Conservation (phyloP, 2,797 vertebrate genomes). For the Zenarchopterus dispar region DNA sequence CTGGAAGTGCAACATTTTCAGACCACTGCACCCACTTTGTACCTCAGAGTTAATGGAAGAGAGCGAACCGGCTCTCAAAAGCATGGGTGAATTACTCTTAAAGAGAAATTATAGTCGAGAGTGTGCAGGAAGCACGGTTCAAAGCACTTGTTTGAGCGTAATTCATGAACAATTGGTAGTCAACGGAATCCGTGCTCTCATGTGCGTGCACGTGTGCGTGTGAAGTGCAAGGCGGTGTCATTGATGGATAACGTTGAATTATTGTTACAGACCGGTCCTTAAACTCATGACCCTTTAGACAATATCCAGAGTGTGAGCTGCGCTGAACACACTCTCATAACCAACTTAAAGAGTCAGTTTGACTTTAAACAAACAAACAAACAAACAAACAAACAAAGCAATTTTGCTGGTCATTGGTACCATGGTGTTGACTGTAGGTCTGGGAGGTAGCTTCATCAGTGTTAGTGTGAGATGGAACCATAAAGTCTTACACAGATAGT, state of each 20-base stretch:
- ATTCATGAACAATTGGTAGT: slow-evolving; percentile 23
- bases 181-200: neutral
- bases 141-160: slow-evolving; percentile 16
- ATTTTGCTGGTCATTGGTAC: no score
- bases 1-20: slow-evolving; percentile 8
- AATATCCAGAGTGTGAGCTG: no score
- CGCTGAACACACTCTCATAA: neutral
- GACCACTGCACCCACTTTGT: neutral
- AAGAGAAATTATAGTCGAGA: slow-evolving; percentile 18
- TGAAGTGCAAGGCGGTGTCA: slow-evolving; percentile 20
- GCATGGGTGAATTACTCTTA: slow-evolving; percentile 21
- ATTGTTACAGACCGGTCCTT: slow-evolving; percentile 20
- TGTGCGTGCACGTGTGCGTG: neutral
- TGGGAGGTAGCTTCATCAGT: no score
- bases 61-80: slow-evolving; percentile 16
- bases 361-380: no score
- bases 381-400: no score
- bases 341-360: slow-evolving; percentile 7
- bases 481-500: no score
- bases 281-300: slow-evolving; percentile 17
- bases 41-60: slow-evolving; percentile 23
- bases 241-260: slow-evolving; percentile 36
- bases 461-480: no score
- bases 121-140: slow-evolving; percentile 7
- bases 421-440: no score